Conservation (phyloP, 1,140 invertebrate species). For the Pachyrhynchus sulphureomaculatus region DNA sequence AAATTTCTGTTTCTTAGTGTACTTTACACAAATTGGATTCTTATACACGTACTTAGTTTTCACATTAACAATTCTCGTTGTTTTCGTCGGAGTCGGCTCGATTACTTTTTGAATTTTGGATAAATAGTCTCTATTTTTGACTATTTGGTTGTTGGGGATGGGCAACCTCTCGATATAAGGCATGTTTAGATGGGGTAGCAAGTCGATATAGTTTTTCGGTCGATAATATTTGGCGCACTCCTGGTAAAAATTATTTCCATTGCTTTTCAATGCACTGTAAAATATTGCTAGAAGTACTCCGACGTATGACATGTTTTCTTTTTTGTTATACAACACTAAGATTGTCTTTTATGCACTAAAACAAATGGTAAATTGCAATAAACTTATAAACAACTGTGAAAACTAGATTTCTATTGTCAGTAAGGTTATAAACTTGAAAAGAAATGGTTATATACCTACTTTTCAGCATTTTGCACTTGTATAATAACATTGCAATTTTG, state of each 20-base stretch:
- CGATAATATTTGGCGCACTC: slow-evolving; percentile 42
- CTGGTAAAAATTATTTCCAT: slow-evolving; percentile 25
- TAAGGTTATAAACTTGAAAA: too few relatives aligned
- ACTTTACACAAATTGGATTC: slow-evolving; percentile 47
- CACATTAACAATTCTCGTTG: slow-evolving; percentile 43
- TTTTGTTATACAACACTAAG: too few relatives aligned
- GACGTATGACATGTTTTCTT: slow-evolving; percentile 23
- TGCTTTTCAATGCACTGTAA: slow-evolving; percentile 2
- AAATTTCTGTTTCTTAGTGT: slow-evolving; percentile 37
- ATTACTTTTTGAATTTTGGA: slow-evolving; percentile 8
- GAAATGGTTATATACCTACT: too few relatives aligned
- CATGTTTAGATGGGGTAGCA: slow-evolving; percentile 41
- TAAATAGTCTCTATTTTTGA: background rate
- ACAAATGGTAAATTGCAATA: too few relatives aligned
- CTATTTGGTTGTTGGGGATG: slow-evolving; percentile 33
- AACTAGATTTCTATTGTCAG: too few relatives aligned
- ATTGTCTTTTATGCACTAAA: too few relatives aligned
- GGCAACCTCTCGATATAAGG: slow-evolving; percentile 44
- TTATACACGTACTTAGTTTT: slow-evolving; percentile 45
- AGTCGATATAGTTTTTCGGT: slow-evolving; percentile 43
- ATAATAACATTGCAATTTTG: too few relatives aligned
- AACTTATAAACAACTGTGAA: too few relatives aligned
- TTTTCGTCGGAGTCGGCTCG: slow-evolving; percentile 38
- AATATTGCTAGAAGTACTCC: slow-evolving; percentile 14
- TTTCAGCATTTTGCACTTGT: too few relatives aligned